These are phyloP conservation scores for Agelaius phoeniceus DNA, from an alignment of 2,113 vertebrate genomes.

Conservation along the genomic window DNA sequence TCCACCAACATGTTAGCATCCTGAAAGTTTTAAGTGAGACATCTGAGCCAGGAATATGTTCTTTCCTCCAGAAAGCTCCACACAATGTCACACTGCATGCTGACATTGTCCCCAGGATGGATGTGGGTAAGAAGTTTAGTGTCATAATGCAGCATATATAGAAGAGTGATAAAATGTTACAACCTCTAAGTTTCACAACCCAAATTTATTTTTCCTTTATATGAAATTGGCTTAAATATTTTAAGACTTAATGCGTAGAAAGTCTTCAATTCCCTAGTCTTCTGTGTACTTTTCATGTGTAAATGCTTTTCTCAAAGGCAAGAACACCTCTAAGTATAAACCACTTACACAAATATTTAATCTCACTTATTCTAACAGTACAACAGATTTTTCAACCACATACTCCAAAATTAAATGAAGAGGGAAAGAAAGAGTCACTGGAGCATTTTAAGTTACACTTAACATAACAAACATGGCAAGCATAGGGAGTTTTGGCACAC, in stretches of 20 bases:
- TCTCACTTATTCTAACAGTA: neutral
- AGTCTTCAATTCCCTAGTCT: neutral
- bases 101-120: neutral
- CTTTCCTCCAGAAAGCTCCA: neutral
- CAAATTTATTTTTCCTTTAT: neutral
- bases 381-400: neutral
- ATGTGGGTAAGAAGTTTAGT: neutral
- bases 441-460: neutral
- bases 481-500: neutral
- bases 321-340: neutral
- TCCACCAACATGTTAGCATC: neutral
- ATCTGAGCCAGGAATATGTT: neutral
- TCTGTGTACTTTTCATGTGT: accelerated
- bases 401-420: neutral
- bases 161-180: neutral
- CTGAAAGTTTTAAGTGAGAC: neutral
- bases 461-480: neutral
- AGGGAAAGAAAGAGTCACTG: neutral
- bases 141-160: neutral
- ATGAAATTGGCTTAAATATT: neutral
- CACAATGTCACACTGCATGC: neutral
- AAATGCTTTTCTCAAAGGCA: neutral
- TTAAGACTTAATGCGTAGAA: neutral
- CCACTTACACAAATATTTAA: neutral
- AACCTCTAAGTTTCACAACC: neutral